phyloP scores from a whole-genome alignment of 2,797 vertebrate species.

The Sebastes cheni region DNA sequence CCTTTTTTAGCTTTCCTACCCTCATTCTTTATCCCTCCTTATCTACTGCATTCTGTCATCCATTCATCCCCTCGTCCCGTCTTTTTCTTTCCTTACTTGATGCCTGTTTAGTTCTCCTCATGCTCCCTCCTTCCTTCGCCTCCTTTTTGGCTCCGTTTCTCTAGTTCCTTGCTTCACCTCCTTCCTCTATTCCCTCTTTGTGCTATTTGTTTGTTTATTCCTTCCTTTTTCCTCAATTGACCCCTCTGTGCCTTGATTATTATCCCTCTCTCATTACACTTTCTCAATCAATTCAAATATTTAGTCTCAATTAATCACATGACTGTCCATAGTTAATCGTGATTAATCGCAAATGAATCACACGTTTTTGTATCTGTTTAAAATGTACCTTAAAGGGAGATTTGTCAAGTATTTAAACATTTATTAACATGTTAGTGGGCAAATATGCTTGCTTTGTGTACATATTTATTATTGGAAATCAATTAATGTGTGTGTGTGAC shows the following conservation, averaged over 20 bases:
- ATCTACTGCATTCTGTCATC: background rate
- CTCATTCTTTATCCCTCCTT: background rate
- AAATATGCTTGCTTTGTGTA: too few relatives aligned
- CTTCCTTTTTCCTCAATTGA: background rate
- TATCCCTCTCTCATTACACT: background rate
- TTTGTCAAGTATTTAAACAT: too few relatives aligned
- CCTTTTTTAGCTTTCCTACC: background rate
- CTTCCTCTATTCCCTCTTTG: background rate
- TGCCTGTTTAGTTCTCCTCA: background rate
- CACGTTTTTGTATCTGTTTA: too few relatives aligned
- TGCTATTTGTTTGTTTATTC: background rate
- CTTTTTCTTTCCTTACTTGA: background rate
- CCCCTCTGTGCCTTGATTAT: background rate
- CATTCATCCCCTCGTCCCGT: background rate
- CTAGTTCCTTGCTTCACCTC: background rate
- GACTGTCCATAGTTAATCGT: too few relatives aligned
- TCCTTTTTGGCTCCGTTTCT: background rate
- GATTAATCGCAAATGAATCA: too few relatives aligned
- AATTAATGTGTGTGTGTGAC: too few relatives aligned
- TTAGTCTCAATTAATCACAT: too few relatives aligned
- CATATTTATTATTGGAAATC: too few relatives aligned
- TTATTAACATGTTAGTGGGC: too few relatives aligned
- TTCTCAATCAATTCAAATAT: too few relatives aligned
- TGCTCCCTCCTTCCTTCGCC: background rate
- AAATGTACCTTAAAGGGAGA: too few relatives aligned